These are phyloP conservation scores for Hippocampus comes DNA, from an alignment of 2,113 vertebrate genomes.

Conservation along the genomic window DNA sequence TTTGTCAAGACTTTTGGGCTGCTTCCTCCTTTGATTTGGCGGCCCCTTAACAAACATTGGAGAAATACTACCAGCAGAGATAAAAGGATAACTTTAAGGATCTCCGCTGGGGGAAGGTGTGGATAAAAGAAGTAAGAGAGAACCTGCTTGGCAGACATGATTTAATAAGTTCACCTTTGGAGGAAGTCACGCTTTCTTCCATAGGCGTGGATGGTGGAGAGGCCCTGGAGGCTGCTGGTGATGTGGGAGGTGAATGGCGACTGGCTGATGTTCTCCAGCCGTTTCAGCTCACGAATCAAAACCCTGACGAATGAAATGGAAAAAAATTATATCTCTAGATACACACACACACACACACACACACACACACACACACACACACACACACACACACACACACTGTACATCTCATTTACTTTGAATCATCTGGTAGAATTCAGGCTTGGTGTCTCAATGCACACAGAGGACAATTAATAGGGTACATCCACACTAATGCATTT, in stretches of 20 bases:
- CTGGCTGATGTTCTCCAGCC: slow-evolving; percentile 79
- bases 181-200: slow-evolving; percentile 70
- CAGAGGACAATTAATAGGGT: not conserved
- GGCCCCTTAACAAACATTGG: slow-evolving; percentile 14
- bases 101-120: slow-evolving; percentile 7
- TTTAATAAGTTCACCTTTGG: slow-evolving; percentile 56
- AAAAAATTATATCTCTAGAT: not conserved
- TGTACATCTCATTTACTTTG: not conserved
- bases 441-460: not conserved
- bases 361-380: too few species aligned
- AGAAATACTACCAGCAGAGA: slow-evolving; percentile 18
- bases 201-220: slow-evolving; percentile 79
- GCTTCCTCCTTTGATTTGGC: slow-evolving; percentile 9
- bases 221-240: slow-evolving; percentile 78
- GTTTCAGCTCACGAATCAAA: slow-evolving; percentile 79
- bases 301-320: slow-evolving; percentile 56
- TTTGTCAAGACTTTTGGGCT: not conserved
- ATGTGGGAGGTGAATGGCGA: slow-evolving; percentile 81
- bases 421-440: not conserved
- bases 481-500: not conserved
- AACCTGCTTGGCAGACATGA: not conserved
- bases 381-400: not conserved
- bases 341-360: too few species aligned
- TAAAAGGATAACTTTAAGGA: slow-evolving; percentile 36
- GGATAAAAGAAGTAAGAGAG: not conserved